Conservation (phyloP, 2,797 vertebrate genomes). For the Cuniculus paca region DNA sequence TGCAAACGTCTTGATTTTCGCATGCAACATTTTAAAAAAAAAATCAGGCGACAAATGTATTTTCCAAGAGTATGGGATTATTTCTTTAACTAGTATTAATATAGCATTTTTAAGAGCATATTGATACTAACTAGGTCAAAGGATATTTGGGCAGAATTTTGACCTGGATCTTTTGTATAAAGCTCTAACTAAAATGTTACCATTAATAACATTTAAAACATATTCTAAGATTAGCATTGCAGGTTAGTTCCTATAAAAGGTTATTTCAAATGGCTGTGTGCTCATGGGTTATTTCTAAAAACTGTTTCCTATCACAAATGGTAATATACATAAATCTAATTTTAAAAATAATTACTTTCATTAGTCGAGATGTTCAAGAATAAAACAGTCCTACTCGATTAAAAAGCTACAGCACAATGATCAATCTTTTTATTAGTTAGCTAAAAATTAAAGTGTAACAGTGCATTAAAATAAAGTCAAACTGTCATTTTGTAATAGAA, state of each 20-base stretch:
- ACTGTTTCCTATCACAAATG: background rate
- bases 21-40: background rate
- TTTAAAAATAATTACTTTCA: slow-evolving; percentile 59
- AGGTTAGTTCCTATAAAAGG: slow-evolving; percentile 26
- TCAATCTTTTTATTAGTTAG: slow-evolving; percentile 64
- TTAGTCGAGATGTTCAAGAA: background rate
- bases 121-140: slow-evolving; percentile 1
- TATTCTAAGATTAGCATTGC: slow-evolving; percentile 32
- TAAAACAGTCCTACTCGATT: slow-evolving; percentile 47
- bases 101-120: slow-evolving; percentile 53
- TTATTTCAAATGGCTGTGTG: slow-evolving; percentile 43
- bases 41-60: background rate
- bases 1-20: slow-evolving; percentile 20
- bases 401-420: slow-evolving; percentile 35
- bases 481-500: slow-evolving; percentile 64
- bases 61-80: slow-evolving; percentile 13
- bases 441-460: slow-evolving; percentile 37
- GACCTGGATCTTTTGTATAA: background rate
- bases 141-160: slow-evolving; percentile 6
- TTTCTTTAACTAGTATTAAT: background rate
- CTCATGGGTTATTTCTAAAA: slow-evolving; percentile 36
- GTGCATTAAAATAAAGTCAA: slow-evolving; percentile 61
- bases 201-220: slow-evolving; percentile 48
- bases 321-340: slow-evolving; percentile 43
- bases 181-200: slow-evolving; percentile 20